Conservation (phyloP, 2,797 vertebrate genomes). For the Chelonia mydas region DNA sequence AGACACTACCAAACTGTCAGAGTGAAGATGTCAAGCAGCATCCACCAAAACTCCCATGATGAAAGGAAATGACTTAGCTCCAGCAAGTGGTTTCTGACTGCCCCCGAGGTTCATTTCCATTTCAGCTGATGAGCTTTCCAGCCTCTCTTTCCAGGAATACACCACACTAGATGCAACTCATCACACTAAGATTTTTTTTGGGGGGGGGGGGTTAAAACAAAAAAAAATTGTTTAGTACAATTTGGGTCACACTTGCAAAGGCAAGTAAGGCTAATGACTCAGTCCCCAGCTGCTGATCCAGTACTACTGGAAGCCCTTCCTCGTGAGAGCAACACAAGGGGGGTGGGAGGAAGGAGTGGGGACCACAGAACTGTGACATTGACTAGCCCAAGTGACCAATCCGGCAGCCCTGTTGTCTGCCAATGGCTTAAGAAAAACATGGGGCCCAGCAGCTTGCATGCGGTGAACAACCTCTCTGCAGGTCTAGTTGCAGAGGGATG, state of each 20-base stretch:
- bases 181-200: background rate
- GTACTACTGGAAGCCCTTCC: background rate
- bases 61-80: background rate
- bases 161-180: background rate
- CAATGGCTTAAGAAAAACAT: background rate
- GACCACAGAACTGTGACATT: background rate
- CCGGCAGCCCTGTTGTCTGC: background rate
- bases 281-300: background rate
- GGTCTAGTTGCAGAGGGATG: background rate
- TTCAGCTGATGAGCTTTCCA: background rate
- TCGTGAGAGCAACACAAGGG: background rate
- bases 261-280: background rate
- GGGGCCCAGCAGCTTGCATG: background rate
- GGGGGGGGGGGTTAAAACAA: background rate
- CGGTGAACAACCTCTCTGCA: background rate
- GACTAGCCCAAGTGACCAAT: background rate
- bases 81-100: background rate
- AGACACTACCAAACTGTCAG: background rate
- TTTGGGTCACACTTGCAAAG: background rate
- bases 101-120: background rate
- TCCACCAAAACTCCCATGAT: background rate
- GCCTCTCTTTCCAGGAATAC: background rate
- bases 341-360: background rate
- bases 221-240: accelerated
- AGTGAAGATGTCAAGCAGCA: background rate